Conservation (phyloP, 2,797 vertebrate genomes). For the Coracias cyanogaster region DNA sequence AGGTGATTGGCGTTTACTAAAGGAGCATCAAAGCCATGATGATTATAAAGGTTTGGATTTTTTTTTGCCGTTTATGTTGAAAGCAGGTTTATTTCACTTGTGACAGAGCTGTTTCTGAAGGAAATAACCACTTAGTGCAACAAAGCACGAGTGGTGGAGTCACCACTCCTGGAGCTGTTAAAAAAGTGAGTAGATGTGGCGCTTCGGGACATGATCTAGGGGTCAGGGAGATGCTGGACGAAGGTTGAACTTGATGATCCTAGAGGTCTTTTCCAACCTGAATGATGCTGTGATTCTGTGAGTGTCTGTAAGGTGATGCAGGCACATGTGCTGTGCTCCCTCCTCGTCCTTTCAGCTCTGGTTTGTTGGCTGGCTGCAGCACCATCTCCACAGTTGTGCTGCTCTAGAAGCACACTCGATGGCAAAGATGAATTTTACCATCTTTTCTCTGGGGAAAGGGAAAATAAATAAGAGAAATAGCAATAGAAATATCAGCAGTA, state of each 20-base stretch:
- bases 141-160: background rate
- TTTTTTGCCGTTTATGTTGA: background rate
- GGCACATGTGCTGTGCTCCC: background rate
- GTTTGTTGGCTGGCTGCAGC: background rate
- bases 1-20: background rate
- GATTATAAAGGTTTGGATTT: background rate
- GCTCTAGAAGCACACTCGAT: background rate
- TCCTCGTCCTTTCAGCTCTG: background rate
- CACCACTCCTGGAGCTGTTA: too few species aligned
- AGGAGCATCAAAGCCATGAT: background rate
- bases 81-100: background rate
- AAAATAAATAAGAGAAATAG: background rate
- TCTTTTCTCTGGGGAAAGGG: background rate
- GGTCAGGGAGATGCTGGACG: too few species aligned
- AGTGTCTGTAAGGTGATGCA: background rate
- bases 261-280: too few species aligned
- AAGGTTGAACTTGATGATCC: background rate
- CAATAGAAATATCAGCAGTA: background rate
- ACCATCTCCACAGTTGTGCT: background rate
- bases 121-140: background rate
- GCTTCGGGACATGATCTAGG: too few species aligned
- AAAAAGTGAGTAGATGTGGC: too few species aligned
- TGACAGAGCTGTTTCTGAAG: background rate
- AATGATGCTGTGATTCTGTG: too few species aligned
- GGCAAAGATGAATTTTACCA: background rate